phyloP scores from a whole-genome alignment of 1,140 invertebrate genomes.

The Bombus confusus region DNA sequence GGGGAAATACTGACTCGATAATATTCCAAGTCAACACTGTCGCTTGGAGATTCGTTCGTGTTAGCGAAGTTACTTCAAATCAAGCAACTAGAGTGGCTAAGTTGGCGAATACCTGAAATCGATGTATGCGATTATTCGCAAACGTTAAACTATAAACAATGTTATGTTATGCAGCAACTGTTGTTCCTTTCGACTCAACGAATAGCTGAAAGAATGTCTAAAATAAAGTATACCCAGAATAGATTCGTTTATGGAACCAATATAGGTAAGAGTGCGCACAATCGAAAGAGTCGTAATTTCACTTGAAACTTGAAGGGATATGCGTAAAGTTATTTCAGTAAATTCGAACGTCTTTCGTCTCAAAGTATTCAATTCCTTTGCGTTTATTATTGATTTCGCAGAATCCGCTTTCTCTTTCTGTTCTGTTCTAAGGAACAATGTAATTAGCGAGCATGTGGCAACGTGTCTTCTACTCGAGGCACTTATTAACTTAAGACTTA shows the following conservation, averaged over 20 bases:
- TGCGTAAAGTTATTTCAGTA: no score
- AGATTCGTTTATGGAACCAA: no score
- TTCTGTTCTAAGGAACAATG: neutral
- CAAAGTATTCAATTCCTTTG: neutral
- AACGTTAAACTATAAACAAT: no score
- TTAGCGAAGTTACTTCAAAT: neutral
- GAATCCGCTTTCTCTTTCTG: neutral
- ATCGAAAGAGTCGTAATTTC: neutral
- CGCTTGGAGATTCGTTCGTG: neutral
- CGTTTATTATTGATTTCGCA: conserved; percentile 17
- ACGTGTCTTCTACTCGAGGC: neutral
- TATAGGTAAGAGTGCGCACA: no score
- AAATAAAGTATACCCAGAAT: no score
- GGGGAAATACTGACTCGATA: neutral
- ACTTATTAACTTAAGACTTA: conserved; percentile 20
- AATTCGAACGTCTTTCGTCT: neutral
- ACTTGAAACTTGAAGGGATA: neutral
- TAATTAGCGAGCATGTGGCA: neutral
- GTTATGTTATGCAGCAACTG: neutral
- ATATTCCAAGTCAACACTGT: neutral
- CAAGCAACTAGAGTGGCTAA: no score
- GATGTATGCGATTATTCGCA: no score
- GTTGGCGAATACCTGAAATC: no score
- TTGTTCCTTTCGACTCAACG: no score
- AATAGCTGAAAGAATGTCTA: no score